These are phyloP conservation scores for Perithous albicinctus DNA, from an alignment of 2,888 invertebrate genomes.

Conservation along the genomic window DNA sequence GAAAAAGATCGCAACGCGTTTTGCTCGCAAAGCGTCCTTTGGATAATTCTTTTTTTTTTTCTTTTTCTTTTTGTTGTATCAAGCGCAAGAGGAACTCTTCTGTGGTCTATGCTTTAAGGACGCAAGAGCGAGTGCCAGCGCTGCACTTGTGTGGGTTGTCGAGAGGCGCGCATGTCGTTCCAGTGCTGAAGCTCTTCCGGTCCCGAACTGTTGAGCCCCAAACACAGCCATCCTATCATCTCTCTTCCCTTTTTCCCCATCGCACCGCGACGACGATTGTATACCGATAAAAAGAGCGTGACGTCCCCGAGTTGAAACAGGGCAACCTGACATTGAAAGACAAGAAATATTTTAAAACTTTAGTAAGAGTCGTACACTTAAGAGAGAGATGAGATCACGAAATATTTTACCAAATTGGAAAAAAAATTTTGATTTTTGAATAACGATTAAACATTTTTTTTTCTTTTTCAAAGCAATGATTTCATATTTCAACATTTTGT, in stretches of 20 bases:
- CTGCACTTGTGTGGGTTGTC: slow-evolving; percentile 95
- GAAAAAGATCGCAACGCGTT: slow-evolving; percentile 43
- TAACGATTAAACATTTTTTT: too few species aligned
- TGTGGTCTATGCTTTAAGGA: slow-evolving; percentile 80
- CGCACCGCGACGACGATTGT: slow-evolving; percentile 95
- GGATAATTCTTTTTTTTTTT: slow-evolving; percentile 28
- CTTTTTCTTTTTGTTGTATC: slow-evolving; percentile 11
- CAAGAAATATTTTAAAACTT: not conserved
- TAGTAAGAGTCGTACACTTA: too few species aligned
- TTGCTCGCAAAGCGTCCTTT: slow-evolving; percentile 37
- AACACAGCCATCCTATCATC: slow-evolving; percentile 98
- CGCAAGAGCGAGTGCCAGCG: slow-evolving; percentile 96
- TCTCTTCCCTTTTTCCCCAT: slow-evolving; percentile 97
- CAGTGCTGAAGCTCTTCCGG: slow-evolving; percentile 97
- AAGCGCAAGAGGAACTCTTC: slow-evolving; percentile 58
- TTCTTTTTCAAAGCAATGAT: too few species aligned
- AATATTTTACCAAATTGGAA: too few species aligned
- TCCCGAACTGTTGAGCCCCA: slow-evolving; percentile 96
- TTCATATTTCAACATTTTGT: too few species aligned
- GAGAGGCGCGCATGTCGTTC: slow-evolving; percentile 95
- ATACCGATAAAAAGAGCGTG: slow-evolving; percentile 96
- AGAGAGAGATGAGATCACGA: too few species aligned
- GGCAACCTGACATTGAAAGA: slow-evolving; percentile 89
- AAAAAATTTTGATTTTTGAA: too few species aligned
- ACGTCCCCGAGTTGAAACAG: slow-evolving; percentile 97